Evolutionary conservation across 2,888 invertebrate species (phyloP).

Genomic region (Apantesis nais): DNA sequence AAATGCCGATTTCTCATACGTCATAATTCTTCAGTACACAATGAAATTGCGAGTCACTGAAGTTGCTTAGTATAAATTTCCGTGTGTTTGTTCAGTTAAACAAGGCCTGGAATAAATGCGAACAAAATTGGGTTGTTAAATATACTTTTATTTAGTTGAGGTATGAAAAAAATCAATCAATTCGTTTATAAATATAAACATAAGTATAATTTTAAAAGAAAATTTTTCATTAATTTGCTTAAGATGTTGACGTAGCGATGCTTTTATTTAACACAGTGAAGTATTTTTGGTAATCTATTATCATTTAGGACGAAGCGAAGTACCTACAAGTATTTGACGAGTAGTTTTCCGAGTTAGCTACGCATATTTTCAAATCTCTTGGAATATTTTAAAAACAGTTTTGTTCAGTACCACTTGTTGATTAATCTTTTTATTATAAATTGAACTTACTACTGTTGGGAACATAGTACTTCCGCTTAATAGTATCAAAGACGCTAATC

Average conservation of each 20-base stretch:
- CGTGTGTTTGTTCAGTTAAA: slow-evolving; percentile 65
- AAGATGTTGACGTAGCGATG: background rate
- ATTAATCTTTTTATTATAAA: background rate
- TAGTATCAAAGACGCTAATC: background rate
- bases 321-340: background rate
- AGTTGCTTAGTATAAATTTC: slow-evolving; percentile 68
- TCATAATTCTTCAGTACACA: slow-evolving; percentile 84
- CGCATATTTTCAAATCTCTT: background rate
- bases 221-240: background rate
- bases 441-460: background rate
- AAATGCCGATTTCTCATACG: slow-evolving; percentile 82
- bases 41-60: slow-evolving; percentile 78
- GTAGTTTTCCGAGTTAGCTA: too few relatives aligned
- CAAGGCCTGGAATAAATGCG: slow-evolving; percentile 35
- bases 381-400: background rate
- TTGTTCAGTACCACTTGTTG: background rate
- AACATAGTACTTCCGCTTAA: background rate
- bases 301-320: background rate
- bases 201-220: too few relatives aligned
- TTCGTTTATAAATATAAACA: too few relatives aligned
- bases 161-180: background rate
- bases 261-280: background rate
- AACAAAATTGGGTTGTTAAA: slow-evolving; percentile 29
- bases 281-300: background rate
- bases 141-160: slow-evolving; percentile 9